These are phyloP conservation scores for Pseudomyrmex cubaensis DNA, from an alignment of 1,140 invertebrate species.

Conservation along the genomic window DNA sequence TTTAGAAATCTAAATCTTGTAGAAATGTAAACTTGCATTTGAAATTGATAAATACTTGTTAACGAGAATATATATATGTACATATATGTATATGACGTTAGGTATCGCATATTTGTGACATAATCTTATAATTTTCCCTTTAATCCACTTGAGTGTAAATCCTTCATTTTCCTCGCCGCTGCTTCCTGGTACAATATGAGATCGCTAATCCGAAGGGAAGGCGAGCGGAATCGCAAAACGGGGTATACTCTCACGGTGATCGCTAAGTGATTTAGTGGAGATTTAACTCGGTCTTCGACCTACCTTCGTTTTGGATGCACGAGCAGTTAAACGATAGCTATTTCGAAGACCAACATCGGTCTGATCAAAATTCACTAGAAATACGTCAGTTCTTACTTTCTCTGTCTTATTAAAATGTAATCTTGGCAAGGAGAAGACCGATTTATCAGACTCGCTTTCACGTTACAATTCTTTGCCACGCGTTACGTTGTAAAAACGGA, in stretches of 20 bases:
- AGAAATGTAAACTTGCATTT: neutral
- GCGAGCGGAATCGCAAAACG: conserved; percentile 37
- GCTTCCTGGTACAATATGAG: conserved; percentile 26
- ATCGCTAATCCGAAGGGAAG: conserved; percentile 9
- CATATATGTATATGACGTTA: too few relatives aligned
- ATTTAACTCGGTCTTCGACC: conserved; percentile 38
- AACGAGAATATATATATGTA: too few relatives aligned
- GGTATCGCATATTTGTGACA: too few relatives aligned
- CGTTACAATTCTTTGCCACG: too few relatives aligned
- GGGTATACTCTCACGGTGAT: conserved; percentile 10
- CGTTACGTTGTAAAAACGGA: too few relatives aligned
- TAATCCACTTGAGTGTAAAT: conserved; percentile 21
- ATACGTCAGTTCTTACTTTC: neutral
- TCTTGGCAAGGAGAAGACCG: too few relatives aligned
- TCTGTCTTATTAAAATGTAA: too few relatives aligned
- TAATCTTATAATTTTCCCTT: conserved; percentile 8
- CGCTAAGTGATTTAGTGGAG: conserved; percentile 41
- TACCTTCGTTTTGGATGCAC: neutral
- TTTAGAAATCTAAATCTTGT: neutral
- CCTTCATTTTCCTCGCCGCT: conserved; percentile 26
- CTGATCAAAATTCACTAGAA: conserved; percentile 34
- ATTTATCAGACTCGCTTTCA: too few relatives aligned
- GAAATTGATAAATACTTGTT: neutral
- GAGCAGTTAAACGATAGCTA: conserved; percentile 1
- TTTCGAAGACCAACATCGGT: conserved; percentile 33